Conservation (phyloP, 2,888 invertebrate species). For the Toxonevra muliebris region DNA sequence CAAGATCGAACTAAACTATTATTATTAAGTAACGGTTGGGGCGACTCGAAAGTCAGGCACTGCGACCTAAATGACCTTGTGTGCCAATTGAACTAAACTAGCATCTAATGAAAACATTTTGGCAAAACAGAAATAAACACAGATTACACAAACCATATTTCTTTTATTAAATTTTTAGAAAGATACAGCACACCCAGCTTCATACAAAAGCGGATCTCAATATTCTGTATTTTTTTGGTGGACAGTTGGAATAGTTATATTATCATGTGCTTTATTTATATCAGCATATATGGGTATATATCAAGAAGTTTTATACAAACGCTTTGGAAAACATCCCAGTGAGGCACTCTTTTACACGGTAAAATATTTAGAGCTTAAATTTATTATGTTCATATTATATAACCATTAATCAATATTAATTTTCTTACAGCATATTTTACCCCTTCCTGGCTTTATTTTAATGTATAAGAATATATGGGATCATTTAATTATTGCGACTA, state of each 20-base stretch:
- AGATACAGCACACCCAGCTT: too few relatives aligned
- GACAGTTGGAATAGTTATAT: conserved; percentile 79
- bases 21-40: too few relatives aligned
- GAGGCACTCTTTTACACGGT: conserved; percentile 88
- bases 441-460: conserved; percentile 88
- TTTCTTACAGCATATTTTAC: conserved; percentile 80
- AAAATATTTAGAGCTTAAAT: conserved; percentile 44
- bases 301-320: conserved; percentile 85
- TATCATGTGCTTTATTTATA: conserved; percentile 88
- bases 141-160: too few relatives aligned
- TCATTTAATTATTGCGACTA: conserved; percentile 77
- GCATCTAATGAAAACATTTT: too few relatives aligned
- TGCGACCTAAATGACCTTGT: too few relatives aligned
- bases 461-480: conserved; percentile 80
- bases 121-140: too few relatives aligned
- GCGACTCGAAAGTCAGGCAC: too few relatives aligned
- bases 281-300: conserved; percentile 96
- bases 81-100: too few relatives aligned
- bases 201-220: too few relatives aligned
- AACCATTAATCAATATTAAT: conserved; percentile 6
- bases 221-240: conserved; percentile 69
- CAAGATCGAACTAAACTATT: too few relatives aligned
- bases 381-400: neutral
- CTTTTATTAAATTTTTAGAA: too few relatives aligned
- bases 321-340: conserved; percentile 90